Evolutionary conservation across 2,888 invertebrate genomes (phyloP).

Genomic region (Belgica antarctica): DNA sequence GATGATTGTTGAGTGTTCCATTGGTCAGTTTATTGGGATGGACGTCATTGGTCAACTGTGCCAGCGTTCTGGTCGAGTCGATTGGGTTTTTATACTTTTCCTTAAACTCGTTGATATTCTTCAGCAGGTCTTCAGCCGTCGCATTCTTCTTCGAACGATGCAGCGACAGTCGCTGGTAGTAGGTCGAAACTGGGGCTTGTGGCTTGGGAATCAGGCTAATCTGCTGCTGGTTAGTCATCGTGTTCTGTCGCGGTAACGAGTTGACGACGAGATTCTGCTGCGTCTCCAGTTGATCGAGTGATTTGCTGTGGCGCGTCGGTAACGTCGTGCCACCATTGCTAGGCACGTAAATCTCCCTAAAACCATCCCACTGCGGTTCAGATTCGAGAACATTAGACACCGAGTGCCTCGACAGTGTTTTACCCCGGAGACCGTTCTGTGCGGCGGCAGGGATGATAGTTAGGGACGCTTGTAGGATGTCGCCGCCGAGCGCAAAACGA

Average conservation of each 20-base stretch:
- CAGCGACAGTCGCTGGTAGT: slow-evolving; percentile 31
- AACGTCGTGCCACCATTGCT: slow-evolving; percentile 56
- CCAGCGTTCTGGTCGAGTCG: slow-evolving; percentile 49
- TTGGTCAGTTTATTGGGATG: slow-evolving; percentile 36
- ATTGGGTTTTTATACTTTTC: slow-evolving; percentile 64
- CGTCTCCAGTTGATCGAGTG: slow-evolving; percentile 72
- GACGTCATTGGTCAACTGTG: slow-evolving; percentile 45
- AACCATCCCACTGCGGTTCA: slow-evolving; percentile 42
- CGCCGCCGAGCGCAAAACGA: slow-evolving; percentile 59
- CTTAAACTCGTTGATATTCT: slow-evolving; percentile 63
- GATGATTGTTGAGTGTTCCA: slow-evolving; percentile 19
- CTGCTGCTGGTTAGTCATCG: slow-evolving; percentile 27
- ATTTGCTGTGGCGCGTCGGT: slow-evolving; percentile 76
- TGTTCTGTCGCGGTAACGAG: slow-evolving; percentile 45
- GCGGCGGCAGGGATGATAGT: slow-evolving; percentile 59
- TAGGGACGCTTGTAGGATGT: slow-evolving; percentile 63
- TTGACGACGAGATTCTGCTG: slow-evolving; percentile 51
- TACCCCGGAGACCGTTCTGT: slow-evolving; percentile 48
- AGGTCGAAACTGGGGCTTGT: slow-evolving; percentile 28
- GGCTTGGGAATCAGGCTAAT: slow-evolving; percentile 36
- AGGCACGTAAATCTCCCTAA: slow-evolving; percentile 46
- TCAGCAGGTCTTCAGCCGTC: slow-evolving; percentile 59
- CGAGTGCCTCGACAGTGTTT: slow-evolving; percentile 60
- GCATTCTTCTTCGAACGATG: slow-evolving; percentile 44
- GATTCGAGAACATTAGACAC: slow-evolving; percentile 59